Percentiles rank a stretch among this genome's conserved stretches.
phyloP scores from a whole-genome alignment of 2,888 invertebrate genomes.

The Schizotus pectinicornis region DNA sequence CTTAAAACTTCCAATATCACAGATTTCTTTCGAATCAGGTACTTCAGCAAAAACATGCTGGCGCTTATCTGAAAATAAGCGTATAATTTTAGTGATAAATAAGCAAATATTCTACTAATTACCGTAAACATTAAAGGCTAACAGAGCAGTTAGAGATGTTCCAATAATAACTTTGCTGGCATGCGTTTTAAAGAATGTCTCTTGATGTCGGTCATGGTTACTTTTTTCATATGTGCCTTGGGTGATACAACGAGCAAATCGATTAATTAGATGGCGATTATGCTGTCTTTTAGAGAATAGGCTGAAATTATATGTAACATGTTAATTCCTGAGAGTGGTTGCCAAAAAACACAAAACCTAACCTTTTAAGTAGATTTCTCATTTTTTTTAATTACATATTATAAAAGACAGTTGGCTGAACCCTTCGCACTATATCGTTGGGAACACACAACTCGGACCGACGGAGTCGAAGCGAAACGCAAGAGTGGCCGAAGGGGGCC shows the following conservation, averaged over 20 bases:
- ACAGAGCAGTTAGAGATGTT: conserved; percentile 26
- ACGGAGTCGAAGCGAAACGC: no score
- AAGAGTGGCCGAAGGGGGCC: no score
- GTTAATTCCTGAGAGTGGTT: no score
- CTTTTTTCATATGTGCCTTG: conserved; percentile 4
- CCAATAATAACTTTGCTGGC: conserved; percentile 17
- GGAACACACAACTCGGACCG: no score
- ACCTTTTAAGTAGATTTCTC: neutral
- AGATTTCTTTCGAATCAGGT: neutral
- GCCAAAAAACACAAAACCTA: neutral
- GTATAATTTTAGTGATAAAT: conserved; percentile 3
- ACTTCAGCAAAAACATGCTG: conserved; percentile 17
- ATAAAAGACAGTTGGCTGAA: no score
- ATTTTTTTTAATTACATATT: neutral
- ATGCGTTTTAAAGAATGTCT: conserved; percentile 8
- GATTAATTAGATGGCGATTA: conserved; percentile 1
- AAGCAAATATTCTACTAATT: conserved; percentile 10
- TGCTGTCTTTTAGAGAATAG: neutral
- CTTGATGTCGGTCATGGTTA: conserved; percentile 10
- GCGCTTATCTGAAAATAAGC: conserved; percentile 14
- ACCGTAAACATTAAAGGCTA: conserved; percentile 41
- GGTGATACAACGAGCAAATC: neutral
- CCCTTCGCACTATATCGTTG: no score
- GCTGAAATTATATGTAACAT: neutral
- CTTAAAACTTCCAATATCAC: conserved; percentile 34